A percentile compares a stretch with the other conserved stretches of the same genome.
Conservation (phyloP, 2,888 invertebrate genomes). For the Apoda limacodes region DNA sequence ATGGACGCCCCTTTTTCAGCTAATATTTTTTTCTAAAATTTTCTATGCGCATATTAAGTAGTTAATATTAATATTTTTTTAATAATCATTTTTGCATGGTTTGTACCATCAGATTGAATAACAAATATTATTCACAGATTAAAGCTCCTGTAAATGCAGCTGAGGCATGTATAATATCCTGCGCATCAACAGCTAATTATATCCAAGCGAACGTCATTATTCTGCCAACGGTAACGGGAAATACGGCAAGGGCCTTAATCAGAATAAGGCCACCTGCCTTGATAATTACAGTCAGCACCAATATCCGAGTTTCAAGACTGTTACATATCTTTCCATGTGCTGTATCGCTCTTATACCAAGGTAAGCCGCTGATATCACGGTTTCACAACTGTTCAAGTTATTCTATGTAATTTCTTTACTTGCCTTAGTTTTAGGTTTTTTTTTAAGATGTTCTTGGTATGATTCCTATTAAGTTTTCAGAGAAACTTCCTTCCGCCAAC, state of each 20-base stretch:
- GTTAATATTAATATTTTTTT: too few species aligned
- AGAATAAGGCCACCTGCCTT: conserved; percentile 73
- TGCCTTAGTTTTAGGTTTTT: too few species aligned
- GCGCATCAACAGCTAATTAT: conserved; percentile 32
- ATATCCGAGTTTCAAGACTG: conserved; percentile 64
- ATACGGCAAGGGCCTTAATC: conserved; percentile 71
- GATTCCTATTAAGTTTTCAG: too few species aligned
- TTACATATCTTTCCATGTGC: conserved; percentile 72
- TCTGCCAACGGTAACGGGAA: conserved; percentile 71
- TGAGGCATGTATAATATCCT: conserved; percentile 36
- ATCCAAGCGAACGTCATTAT: conserved; percentile 63
- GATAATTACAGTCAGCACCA: conserved; percentile 73
- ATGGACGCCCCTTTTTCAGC: not conserved
- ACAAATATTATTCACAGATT: conserved; percentile 34
- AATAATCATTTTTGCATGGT: too few species aligned
- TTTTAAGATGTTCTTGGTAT: too few species aligned
- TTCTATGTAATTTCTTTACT: too few species aligned
- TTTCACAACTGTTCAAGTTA: not conserved
- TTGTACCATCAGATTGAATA: too few species aligned
- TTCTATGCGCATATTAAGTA: too few species aligned
- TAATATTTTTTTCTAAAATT: not conserved
- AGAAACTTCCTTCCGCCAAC: too few species aligned
- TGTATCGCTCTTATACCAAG: conserved; percentile 69
- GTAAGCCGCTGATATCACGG: too few species aligned
- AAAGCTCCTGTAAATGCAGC: conserved; percentile 45